phyloP scores from a whole-genome alignment of 2,888 invertebrate species.

The Nymphalis c-album region DNA sequence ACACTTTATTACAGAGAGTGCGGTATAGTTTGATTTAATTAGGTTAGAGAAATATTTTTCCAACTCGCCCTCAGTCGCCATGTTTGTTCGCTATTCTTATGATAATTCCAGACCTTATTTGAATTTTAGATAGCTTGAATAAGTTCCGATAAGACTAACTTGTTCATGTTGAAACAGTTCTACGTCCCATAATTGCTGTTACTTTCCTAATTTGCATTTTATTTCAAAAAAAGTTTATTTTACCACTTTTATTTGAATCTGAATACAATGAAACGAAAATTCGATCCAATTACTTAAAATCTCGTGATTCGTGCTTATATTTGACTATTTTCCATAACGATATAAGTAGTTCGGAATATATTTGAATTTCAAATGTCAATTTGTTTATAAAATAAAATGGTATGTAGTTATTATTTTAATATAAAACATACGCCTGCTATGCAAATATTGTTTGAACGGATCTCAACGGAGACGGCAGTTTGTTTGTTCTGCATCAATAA shows the following conservation, averaged over 20 bases:
- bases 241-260: not conserved
- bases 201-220: slow-evolving; percentile 9
- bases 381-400: slow-evolving; percentile 12
- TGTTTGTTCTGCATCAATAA: slow-evolving; percentile 65
- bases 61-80: slow-evolving; percentile 42
- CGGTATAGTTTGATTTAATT: slow-evolving; percentile 48
- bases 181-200: slow-evolving; percentile 8
- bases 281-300: not conserved
- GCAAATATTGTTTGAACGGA: slow-evolving; percentile 60
- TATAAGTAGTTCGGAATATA: slow-evolving; percentile 14
- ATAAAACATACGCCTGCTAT: slow-evolving; percentile 59
- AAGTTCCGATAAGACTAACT: slow-evolving; percentile 40
- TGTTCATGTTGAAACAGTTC: slow-evolving; percentile 24
- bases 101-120: slow-evolving; percentile 54
- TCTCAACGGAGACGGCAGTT: slow-evolving; percentile 52
- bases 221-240: not conserved
- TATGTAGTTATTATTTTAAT: slow-evolving; percentile 37
- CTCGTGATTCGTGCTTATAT: not conserved
- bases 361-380: slow-evolving; percentile 15
- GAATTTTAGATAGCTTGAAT: slow-evolving; percentile 53
- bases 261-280: slow-evolving; percentile 1
- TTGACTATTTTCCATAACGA: slow-evolving; percentile 9
- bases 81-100: slow-evolving; percentile 61
- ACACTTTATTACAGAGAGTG: slow-evolving; percentile 1
- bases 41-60: slow-evolving; percentile 53